These are phyloP conservation scores for Meloidogyne hapla DNA, from an alignment of 1,140 invertebrate genomes.

Conservation along the genomic window DNA sequence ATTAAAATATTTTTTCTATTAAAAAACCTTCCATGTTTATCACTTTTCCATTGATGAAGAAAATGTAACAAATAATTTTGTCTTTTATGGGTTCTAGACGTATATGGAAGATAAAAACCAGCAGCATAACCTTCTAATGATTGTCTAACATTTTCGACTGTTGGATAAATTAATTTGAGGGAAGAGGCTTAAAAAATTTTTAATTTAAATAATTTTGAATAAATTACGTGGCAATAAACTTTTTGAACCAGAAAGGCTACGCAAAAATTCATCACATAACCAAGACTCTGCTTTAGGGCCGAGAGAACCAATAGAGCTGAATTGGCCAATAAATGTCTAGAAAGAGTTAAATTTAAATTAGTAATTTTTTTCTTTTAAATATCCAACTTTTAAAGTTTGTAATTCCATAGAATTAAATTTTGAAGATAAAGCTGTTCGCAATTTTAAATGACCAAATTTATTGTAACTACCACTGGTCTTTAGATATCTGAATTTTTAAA, in stretches of 20 bases:
- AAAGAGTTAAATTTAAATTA: background rate
- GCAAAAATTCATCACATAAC: slow-evolving; percentile 36
- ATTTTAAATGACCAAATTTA: slow-evolving; percentile 33
- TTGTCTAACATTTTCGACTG: slow-evolving; percentile 32
- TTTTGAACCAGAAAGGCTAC: slow-evolving; percentile 30
- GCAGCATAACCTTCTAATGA: slow-evolving; percentile 37
- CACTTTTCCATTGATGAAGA: slow-evolving; percentile 43
- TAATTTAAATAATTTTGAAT: background rate
- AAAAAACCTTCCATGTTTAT: slow-evolving; percentile 25
- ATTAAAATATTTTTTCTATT: background rate
- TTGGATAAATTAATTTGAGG: slow-evolving; percentile 35
- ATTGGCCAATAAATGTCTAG: slow-evolving; percentile 21
- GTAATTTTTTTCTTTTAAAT: background rate
- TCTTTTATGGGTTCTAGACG: slow-evolving; percentile 7
- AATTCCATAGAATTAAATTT: slow-evolving; percentile 28
- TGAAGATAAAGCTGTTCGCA: slow-evolving; percentile 17
- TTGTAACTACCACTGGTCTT: background rate
- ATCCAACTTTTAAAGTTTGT: slow-evolving; percentile 7
- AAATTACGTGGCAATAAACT: slow-evolving; percentile 14
- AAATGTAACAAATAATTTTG: slow-evolving; percentile 34
- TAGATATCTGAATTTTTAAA: background rate
- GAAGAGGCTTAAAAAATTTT: slow-evolving; percentile 28
- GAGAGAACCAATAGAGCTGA: slow-evolving; percentile 38
- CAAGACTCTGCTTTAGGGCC: slow-evolving; percentile 27
- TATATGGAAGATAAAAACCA: slow-evolving; percentile 33